Base-by-base conservation (phyloP, 2,888 invertebrate species). In the Empis stercorea region DNA sequence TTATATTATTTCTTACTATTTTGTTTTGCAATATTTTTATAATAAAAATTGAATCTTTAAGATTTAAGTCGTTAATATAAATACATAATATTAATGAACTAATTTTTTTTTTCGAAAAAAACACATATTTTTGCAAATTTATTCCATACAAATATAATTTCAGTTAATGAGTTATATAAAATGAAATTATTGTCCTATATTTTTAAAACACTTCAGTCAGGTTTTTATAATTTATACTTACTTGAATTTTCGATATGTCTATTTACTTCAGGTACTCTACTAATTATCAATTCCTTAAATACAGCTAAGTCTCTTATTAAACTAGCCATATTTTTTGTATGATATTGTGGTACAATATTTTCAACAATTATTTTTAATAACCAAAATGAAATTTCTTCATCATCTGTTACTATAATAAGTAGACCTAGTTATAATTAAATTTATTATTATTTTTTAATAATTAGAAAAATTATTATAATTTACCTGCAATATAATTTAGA, bases 301-400 rank as follows among this genome's bases (percentile, higher is more conserved):
- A 94, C 91, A 58, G 87, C 88, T 57, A 93, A 84, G 65, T 95
- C 95, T 43, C 84, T 81, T 45, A 92, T 76, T 43, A 94, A 73
- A 45, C 92, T 93, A 46, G 83, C 80, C 94, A 95, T 93, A 48
- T 84, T 88, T 56, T 78, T 80, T 16, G 87, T 82, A 66, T 94
- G 94, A 72, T 93, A 94, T 54, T 86, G 85, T 10, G 93, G 92
- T 51, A 93, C 74, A 58, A 88, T 86, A 59, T 79, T 78, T 62
- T 91, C 89, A 9, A 92, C 83, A 55, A 95, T 72, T n/a, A 82
- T 79, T 72, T 91, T 91, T 46, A 95, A 73, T 47, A 95, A 71
- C 94, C 94, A 95, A 72, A 94, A 95, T 41, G 91, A 83, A 52
- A 81, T 81, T 67, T 94, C 92, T 67, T 94, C 93, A 69, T 80